A percentile compares a stretch with the other conserved stretches of the same genome.
phyloP scores from a whole-genome alignment of 2,888 invertebrate genomes.

The Miltochrista miniata region DNA sequence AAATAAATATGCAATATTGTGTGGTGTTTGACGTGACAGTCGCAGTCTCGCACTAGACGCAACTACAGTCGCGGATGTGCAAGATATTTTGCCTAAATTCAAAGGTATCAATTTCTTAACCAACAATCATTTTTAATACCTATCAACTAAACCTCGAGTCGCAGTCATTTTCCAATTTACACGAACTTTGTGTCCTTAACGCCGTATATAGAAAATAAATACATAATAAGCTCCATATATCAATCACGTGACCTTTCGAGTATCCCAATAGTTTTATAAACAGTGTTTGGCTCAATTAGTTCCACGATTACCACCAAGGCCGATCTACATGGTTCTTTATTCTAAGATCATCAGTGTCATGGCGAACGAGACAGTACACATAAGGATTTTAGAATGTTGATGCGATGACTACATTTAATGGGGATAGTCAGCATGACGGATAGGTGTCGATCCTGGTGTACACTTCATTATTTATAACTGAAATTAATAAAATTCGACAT shows the following conservation, averaged over 20 bases:
- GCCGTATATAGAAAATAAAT: conserved; percentile 9
- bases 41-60: too few species aligned
- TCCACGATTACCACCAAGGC: conserved; percentile 46
- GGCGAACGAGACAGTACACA: conserved; percentile 65
- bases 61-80: neutral
- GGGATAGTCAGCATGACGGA: conserved; percentile 8
- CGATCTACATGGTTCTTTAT: conserved; percentile 61
- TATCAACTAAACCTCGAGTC: neutral
- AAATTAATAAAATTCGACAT: neutral
- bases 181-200: conserved; percentile 5
- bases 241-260: conserved; percentile 29
- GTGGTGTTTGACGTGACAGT: too few species aligned
- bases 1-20: too few species aligned
- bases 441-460: conserved; percentile 2
- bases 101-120: too few species aligned
- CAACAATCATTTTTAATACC: too few species aligned
- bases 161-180: conserved; percentile 7
- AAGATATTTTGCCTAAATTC: too few species aligned
- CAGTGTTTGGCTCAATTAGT: conserved; percentile 32
- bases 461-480: neutral
- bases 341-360: conserved; percentile 76
- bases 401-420: conserved; percentile 26
- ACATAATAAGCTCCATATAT: conserved; percentile 22
- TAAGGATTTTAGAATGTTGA: conserved; percentile 54
- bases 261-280: conserved; percentile 32